phyloP scores from a whole-genome alignment of 2,888 invertebrate genomes.

The Julus scanicus region DNA sequence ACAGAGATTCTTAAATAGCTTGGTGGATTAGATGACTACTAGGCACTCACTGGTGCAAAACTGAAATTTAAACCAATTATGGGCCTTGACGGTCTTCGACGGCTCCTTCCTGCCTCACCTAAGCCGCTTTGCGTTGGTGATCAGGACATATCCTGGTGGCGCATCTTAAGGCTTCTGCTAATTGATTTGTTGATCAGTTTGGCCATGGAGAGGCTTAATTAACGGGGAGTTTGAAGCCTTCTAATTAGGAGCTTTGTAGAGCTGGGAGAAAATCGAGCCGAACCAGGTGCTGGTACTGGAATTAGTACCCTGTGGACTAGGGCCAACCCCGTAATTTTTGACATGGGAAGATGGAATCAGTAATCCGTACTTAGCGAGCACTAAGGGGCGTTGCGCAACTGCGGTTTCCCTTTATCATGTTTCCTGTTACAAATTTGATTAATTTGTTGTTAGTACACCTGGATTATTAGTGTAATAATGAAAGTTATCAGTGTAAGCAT shows the following conservation, averaged over 20 bases:
- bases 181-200: conserved; percentile 34
- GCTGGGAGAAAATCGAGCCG: conserved; percentile 34
- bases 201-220: conserved; percentile 25
- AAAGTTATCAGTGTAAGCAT: no score
- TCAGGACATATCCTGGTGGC: conserved; percentile 22
- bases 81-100: not conserved
- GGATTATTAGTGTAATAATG: no score
- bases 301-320: not conserved
- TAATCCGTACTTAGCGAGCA: no score
- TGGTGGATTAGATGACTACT: not conserved
- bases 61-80: conserved; percentile 32
- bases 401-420: no score
- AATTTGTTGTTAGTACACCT: no score
- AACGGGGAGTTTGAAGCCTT: not conserved
- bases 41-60: not conserved
- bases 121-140: conserved; percentile 9
- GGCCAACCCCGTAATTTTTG: not conserved
- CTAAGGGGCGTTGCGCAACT: no score
- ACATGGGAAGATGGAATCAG: no score
- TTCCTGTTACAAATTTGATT: no score
- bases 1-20: not conserved
- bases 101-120: not conserved
- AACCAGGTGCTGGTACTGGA: conserved; percentile 30
- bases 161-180: conserved; percentile 35
- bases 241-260: not conserved